Evolutionary conservation across 2,888 invertebrate species (phyloP).

Genomic region (Parapristionchus giblindavisi): DNA sequence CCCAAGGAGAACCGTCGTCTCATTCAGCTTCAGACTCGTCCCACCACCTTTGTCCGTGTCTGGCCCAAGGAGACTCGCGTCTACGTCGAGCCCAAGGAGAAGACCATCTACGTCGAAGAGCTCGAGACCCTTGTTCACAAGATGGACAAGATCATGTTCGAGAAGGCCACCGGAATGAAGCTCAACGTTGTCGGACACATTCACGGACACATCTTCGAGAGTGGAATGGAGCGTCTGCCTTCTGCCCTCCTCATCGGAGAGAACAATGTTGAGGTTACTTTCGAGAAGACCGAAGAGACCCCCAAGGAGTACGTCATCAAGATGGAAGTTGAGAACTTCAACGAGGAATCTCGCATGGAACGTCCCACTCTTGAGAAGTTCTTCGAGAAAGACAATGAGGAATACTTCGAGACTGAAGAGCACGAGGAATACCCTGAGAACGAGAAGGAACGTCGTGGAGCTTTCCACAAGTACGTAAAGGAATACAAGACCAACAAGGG

Average conservation of each 20-base stretch:
- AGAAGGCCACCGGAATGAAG: conserved; percentile 45
- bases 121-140: conserved; percentile 42
- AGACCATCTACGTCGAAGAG: conserved; percentile 51
- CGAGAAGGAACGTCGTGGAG: conserved; percentile 38
- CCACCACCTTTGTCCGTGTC: conserved; percentile 54
- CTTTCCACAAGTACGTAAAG: conserved; percentile 38
- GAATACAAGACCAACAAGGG: conserved; percentile 19
- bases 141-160: conserved; percentile 40
- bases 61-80: conserved; percentile 47
- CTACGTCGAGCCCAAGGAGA: conserved; percentile 56
- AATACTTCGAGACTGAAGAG: conserved; percentile 39
- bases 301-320: conserved; percentile 29
- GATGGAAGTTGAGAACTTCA: conserved; percentile 34
- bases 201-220: conserved; percentile 45
- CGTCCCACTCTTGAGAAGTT: conserved; percentile 42
- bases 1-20: conserved; percentile 46
- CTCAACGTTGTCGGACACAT: conserved; percentile 48
- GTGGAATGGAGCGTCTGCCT: conserved; percentile 20
- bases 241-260: conserved; percentile 47
- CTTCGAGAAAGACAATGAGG: conserved; percentile 43
- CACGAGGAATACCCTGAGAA: conserved; percentile 26
- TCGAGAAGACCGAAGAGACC: conserved; percentile 41
- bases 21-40: conserved; percentile 53
- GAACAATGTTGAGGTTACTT: conserved; percentile 52
- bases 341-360: conserved; percentile 40